A percentile compares a stretch with the other conserved stretches of the same genome.
Evolutionary conservation across 1,140 invertebrate species (phyloP).

Genomic region (Drosophila pachea): DNA sequence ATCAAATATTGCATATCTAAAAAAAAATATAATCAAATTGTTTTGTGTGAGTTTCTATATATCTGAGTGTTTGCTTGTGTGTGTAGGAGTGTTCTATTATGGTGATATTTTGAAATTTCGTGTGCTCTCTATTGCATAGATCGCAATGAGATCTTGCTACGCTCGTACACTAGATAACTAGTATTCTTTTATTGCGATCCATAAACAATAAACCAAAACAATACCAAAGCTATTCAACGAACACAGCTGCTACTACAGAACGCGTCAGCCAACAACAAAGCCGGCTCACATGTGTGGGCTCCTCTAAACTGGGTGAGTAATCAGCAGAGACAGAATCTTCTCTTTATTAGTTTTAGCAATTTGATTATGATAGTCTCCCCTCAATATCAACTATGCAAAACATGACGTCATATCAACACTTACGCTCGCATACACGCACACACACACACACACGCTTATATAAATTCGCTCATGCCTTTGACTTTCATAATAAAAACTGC

Average conservation of each 20-base stretch:
- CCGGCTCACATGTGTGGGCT: constrained; percentile 68
- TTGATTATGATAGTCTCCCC: constrained; percentile 1
- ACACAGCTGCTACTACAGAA: constrained; percentile 32
- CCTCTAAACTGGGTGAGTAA: constrained; percentile 73
- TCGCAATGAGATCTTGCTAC: constrained; percentile 30
- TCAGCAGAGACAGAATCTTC: constrained; percentile 19
- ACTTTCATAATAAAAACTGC: constrained; percentile 51
- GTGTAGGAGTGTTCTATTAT: constrained; percentile 1
- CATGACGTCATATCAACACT: constrained; percentile 22
- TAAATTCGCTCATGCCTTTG: constrained; percentile 60
- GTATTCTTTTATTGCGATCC: constrained; percentile 30
- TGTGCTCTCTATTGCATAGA: constrained; percentile 26
- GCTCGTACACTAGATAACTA: constrained; percentile 21
- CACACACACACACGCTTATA: constrained; percentile 9
- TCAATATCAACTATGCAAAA: neutral
- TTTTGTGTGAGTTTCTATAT: constrained; percentile 1
- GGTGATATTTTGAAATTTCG: constrained; percentile 10
- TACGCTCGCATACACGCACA: constrained; percentile 4
- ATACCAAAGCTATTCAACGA: constrained; percentile 7
- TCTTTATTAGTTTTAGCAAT: constrained; percentile 14
- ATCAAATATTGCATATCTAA: constrained; percentile 28
- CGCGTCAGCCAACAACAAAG: constrained; percentile 57
- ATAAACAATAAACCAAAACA: constrained; percentile 32
- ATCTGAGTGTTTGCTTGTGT: constrained; percentile 9
- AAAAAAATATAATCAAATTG: constrained; percentile 18